phyloP scores from a whole-genome alignment of 2,888 invertebrate species.

The Empis stercorea region DNA sequence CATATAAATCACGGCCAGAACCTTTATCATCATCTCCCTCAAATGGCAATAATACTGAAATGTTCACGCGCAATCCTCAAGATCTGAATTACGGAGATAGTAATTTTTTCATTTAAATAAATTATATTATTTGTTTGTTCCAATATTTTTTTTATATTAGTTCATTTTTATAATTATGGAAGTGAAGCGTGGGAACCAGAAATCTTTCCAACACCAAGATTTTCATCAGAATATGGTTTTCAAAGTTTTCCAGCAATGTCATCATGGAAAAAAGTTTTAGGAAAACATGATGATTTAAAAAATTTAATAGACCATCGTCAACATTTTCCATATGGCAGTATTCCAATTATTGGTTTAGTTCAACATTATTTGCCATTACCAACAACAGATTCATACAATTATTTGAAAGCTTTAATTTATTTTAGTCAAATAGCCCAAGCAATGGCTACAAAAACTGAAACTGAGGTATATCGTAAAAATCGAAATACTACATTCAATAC shows the following conservation, averaged over 20 bases:
- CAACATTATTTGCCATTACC: slow-evolving; percentile 49
- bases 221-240: slow-evolving; percentile 92
- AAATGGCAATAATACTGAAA: slow-evolving; percentile 63
- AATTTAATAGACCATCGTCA: slow-evolving; percentile 65
- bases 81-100: slow-evolving; percentile 74
- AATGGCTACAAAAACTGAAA: slow-evolving; percentile 70
- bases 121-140: background rate
- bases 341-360: slow-evolving; percentile 48
- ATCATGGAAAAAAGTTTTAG: slow-evolving; percentile 50
- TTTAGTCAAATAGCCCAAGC: slow-evolving; percentile 86
- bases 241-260: slow-evolving; percentile 72
- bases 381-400: slow-evolving; percentile 38
- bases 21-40: slow-evolving; percentile 79
- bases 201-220: slow-evolving; percentile 68
- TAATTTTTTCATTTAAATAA: no score
- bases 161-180: slow-evolving; percentile 81
- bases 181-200: slow-evolving; percentile 67
- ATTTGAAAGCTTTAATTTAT: slow-evolving; percentile 59
- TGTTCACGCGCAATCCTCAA: slow-evolving; percentile 67
- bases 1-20: slow-evolving; percentile 28
- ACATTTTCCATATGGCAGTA: slow-evolving; percentile 67
- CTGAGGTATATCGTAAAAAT: slow-evolving; percentile 64
- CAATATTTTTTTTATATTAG: slow-evolving; percentile 30
- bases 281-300: slow-evolving; percentile 43
- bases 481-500: slow-evolving; percentile 40